Evolutionary conservation across 1,140 invertebrate genomes (phyloP).

Genomic region (Alviniconcha marisindica): DNA sequence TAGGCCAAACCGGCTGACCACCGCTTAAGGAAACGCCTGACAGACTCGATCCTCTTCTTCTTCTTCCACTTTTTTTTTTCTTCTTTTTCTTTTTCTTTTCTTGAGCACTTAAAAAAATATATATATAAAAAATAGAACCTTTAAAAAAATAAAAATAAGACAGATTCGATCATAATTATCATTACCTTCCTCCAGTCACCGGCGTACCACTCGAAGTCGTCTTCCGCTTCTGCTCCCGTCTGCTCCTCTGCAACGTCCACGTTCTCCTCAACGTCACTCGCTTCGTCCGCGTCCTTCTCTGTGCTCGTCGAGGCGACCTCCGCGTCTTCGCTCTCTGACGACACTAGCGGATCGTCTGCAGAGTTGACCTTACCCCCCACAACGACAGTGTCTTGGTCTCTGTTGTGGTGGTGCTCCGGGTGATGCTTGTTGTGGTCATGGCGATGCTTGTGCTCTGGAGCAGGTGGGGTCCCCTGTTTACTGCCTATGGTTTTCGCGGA

Average conservation of each 20-base stretch:
- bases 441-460: neutral
- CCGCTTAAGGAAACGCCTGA: too few relatives aligned
- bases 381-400: neutral
- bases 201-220: constrained; percentile 52
- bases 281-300: neutral
- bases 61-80: too few relatives aligned
- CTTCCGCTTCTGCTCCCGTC: neutral
- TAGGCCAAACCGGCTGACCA: too few relatives aligned
- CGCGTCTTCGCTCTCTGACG: neutral
- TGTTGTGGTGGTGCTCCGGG: constrained; percentile 12
- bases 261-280: neutral
- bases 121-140: too few relatives aligned
- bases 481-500: neutral
- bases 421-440: constrained; percentile 24
- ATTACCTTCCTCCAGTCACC: constrained; percentile 59
- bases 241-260: neutral
- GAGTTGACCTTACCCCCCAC: neutral
- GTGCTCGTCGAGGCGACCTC: neutral
- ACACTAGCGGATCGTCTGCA: too few relatives aligned
- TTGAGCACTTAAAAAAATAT: too few relatives aligned
- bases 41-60: too few relatives aligned
- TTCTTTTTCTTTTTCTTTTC: too few relatives aligned
- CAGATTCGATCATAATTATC: too few relatives aligned
- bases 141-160: too few relatives aligned
- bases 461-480: neutral